Evolutionary conservation across 2,888 invertebrate genomes (phyloP).

Genomic region (Cosmia pyralina): DNA sequence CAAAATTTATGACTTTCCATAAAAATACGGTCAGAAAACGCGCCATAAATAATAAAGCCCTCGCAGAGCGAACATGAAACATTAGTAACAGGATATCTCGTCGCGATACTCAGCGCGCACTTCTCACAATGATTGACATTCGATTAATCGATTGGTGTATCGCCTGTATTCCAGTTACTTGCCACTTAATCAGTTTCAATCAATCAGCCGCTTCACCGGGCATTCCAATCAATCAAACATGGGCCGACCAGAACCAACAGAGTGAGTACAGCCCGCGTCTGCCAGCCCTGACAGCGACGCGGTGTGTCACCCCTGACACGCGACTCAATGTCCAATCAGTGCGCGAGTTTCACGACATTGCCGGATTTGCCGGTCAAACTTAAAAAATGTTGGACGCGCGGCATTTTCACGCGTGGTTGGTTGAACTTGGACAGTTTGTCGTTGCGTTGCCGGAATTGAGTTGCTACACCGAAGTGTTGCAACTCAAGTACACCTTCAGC

Average conservation of each 20-base stretch:
- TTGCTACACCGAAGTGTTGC: background rate
- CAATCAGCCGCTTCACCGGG: slow-evolving; percentile 34
- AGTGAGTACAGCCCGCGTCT: background rate
- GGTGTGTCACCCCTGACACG: background rate
- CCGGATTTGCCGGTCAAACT: slow-evolving; percentile 18
- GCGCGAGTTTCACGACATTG: slow-evolving; percentile 7
- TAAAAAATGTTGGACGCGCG: background rate
- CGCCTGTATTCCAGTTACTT: slow-evolving; percentile 16
- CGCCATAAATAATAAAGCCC: background rate
- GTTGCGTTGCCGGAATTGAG: no score
- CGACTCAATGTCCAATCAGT: slow-evolving; percentile 30
- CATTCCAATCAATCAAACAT: slow-evolving; percentile 22
- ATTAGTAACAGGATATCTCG: slow-evolving; percentile 14
- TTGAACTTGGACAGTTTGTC: background rate
- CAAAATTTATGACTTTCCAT: slow-evolving; percentile 6
- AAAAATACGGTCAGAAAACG: slow-evolving; percentile 1
- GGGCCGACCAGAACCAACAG: slow-evolving; percentile 8
- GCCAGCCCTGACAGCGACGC: background rate
- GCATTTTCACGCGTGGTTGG: background rate
- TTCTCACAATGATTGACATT: slow-evolving; percentile 47
- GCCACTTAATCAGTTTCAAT: slow-evolving; percentile 42
- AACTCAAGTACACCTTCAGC: background rate
- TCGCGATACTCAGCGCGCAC: slow-evolving; percentile 31
- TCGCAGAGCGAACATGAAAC: background rate
- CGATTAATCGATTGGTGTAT: slow-evolving; percentile 42